Percentiles rank a stretch among this genome's conserved stretches.
Conservation (phyloP, 1,140 invertebrate genomes). For the Scaptomyza graminum region DNA sequence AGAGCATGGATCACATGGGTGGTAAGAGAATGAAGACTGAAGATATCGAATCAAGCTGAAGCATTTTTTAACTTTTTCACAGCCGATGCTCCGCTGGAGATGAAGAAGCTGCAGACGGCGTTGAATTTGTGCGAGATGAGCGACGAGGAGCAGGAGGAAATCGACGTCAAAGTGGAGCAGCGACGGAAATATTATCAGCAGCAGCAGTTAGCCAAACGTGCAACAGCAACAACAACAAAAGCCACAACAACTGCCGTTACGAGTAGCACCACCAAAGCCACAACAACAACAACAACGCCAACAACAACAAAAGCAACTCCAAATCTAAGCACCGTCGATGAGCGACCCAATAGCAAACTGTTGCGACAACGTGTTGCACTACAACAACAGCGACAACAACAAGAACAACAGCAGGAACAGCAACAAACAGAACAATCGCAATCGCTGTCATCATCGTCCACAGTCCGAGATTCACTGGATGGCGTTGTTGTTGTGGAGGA, state of each 20-base stretch:
- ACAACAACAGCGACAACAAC: constrained; percentile 36
- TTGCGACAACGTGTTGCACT: constrained; percentile 71
- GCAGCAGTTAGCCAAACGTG: constrained; percentile 57
- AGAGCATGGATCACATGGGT: constrained; percentile 52
- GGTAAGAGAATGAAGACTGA: constrained; percentile 20
- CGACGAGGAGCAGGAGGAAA: constrained; percentile 62
- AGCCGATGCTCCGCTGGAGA: constrained; percentile 72
- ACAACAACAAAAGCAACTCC: constrained; percentile 32
- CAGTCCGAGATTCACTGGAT: constrained; percentile 63
- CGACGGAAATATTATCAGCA: constrained; percentile 15
- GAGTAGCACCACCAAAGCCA: constrained; percentile 77
- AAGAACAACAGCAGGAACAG: constrained; percentile 31
- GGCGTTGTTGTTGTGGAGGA: constrained; percentile 54
- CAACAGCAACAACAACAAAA: constrained; percentile 38
- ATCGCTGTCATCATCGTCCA: constrained; percentile 73
- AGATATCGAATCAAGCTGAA: not conserved
- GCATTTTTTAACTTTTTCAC: not conserved
- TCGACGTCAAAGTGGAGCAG: constrained; percentile 11
- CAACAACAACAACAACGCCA: constrained; percentile 40
- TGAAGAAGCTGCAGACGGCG: constrained; percentile 78
- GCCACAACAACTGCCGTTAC: constrained; percentile 73
- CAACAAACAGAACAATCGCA: constrained; percentile 52
- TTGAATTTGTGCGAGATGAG: constrained; percentile 76
- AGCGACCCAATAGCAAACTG: constrained; percentile 68
- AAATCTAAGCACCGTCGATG: constrained; percentile 56